phyloP scores from a whole-genome alignment of 1,140 invertebrate species.

The Heliconius nattereri region DNA sequence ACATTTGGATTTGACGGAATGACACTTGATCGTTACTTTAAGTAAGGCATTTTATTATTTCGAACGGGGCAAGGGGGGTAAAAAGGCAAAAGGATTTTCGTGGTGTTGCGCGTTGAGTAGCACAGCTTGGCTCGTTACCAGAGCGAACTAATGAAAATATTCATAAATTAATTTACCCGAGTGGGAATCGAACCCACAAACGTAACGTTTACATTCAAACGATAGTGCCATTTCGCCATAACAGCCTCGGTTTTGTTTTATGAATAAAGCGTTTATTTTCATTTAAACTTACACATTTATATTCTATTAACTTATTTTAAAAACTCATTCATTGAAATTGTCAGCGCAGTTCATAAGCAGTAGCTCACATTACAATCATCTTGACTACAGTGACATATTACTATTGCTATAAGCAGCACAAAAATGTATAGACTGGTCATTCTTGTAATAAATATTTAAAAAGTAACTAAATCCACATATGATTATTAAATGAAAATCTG shows the following conservation, averaged over 20 bases:
- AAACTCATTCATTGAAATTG: constrained; percentile 42
- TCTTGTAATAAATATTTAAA: neutral
- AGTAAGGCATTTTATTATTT: neutral
- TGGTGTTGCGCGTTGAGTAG: no score
- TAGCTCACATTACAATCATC: constrained; percentile 56
- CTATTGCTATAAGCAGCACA: constrained; percentile 41
- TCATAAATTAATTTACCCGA: no score
- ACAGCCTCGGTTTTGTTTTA: neutral
- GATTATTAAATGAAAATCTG: no score
- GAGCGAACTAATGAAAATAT: no score
- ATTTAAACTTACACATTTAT: no score
- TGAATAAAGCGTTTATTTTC: no score
- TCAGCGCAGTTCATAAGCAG: constrained; percentile 65
- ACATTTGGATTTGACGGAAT: neutral
- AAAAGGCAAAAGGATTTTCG: no score
- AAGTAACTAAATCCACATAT: neutral
- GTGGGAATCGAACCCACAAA: no score
- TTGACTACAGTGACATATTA: constrained; percentile 50
- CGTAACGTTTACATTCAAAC: no score
- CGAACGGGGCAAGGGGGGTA: no score
- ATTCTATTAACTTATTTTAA: constrained; percentile 27
- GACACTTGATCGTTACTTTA: neutral
- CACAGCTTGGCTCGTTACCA: no score
- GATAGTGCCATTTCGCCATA: no score
- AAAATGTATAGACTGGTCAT: constrained; percentile 32